Base-by-base conservation (phyloP, 2,888 invertebrate species). In the Acronicta leporina region DNA sequence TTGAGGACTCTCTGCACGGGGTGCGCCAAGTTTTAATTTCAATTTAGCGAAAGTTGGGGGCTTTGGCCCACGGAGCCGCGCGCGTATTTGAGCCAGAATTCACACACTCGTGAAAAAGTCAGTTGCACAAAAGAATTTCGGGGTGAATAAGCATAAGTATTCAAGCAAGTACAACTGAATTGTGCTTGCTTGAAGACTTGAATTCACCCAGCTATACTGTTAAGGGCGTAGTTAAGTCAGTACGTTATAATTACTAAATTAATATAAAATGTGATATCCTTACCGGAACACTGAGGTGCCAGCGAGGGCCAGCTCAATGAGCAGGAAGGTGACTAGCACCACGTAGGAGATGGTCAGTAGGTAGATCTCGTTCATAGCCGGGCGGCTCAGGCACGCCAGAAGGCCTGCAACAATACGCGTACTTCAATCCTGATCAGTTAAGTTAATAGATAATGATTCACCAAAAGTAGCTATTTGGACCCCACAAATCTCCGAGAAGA, bases 361-460 rank as follows among this genome's bases (percentile, higher is more conserved):
- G 90, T 98, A 97, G 69, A 98, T 96, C 90, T 98, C 98, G 90
- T 98, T 98, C 95, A 98, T 97, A 13, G 97, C 97, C 27, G 97
- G 97, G 68, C 98, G 96, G 58, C 97, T 96, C 68, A 98, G 95
- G 76, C 97, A 96, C 49, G 96, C 96, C 72, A 97, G 94, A 51
- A 97, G 92, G 81, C 96, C 97, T 97, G 94, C 30, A 86, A 52
- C 47, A 46, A 61, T 14, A 43, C 2, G 20, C 7, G 48, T n/a
- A 2, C 5, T 8, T 38, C n/a, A 38, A 7, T 0, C 5, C n/a
- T 38, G 11, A 33, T 11, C 11, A 33, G 33, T 3, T 30, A 20
- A 20, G 20, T 20, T n/a, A n/a, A n/a, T n/a, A n/a, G n/a, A n/a
- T n/a, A n/a, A n/a, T n/a, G n/a, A n/a, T n/a, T n/a, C n/a, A n/a